Conservation (phyloP, 2,888 invertebrate genomes). For the Carcina quercana region DNA sequence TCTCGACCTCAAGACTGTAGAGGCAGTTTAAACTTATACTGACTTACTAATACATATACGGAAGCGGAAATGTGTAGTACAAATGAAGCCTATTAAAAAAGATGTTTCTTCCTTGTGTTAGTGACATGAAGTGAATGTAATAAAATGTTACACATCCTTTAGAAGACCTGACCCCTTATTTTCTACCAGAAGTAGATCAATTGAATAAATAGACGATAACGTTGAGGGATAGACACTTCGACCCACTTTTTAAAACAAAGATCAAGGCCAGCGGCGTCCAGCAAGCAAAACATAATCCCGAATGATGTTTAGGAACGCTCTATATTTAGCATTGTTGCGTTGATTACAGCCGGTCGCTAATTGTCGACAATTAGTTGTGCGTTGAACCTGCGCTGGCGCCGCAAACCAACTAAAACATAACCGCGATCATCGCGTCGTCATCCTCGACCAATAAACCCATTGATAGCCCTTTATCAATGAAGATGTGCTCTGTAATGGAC, state of each 20-base stretch:
- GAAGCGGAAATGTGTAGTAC: no score
- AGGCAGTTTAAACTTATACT: no score
- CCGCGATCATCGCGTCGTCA: constrained; percentile 21
- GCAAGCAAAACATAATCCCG: constrained; percentile 6
- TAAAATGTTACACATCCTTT: no score
- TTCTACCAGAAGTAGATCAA: no score
- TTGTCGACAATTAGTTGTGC: constrained; percentile 69
- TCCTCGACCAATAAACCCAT: constrained; percentile 27
- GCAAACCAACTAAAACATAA: constrained; percentile 36
- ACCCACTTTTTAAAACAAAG: constrained; percentile 9
- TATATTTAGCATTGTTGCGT: constrained; percentile 62
- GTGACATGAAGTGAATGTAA: no score
- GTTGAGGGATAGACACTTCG: neutral
- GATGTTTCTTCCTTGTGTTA: no score
- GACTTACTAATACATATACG: no score
- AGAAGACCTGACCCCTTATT: no score
- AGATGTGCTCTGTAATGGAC: neutral
- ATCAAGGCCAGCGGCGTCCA: constrained; percentile 13
- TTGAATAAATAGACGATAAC: no score
- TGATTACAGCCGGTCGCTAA: constrained; percentile 56
- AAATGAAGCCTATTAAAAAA: no score
- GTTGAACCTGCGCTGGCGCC: constrained; percentile 54
- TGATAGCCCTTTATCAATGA: constrained; percentile 33
- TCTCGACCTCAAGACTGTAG: no score
- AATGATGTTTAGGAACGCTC: constrained; percentile 26